Evolutionary conservation across 1,140 invertebrate genomes (phyloP).

Genomic region (Drosophila pandora): DNA sequence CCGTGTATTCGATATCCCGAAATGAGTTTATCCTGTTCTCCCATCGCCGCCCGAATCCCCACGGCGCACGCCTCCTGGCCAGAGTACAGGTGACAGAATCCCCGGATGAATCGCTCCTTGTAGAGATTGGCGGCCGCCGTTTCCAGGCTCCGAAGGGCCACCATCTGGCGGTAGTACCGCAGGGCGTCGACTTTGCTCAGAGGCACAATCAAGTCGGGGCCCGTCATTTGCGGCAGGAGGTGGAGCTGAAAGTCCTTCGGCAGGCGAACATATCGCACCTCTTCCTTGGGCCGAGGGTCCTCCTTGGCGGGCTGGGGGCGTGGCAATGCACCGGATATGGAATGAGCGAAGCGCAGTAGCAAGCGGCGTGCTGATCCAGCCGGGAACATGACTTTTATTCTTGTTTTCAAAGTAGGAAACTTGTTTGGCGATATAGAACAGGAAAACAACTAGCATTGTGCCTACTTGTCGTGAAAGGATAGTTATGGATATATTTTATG

Average conservation of each 20-base stretch:
- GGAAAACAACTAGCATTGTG: conserved; percentile 8
- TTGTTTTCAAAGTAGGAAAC: conserved; percentile 5
- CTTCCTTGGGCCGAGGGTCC: conserved; percentile 1
- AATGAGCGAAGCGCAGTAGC: neutral
- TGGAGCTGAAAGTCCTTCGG: conserved; percentile 92
- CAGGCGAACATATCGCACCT: conserved; percentile 17
- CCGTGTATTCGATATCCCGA: conserved; percentile 88
- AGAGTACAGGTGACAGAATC: conserved; percentile 92
- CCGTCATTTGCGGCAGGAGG: conserved; percentile 88
- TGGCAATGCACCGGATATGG: conserved; percentile 5
- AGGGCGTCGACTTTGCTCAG: conserved; percentile 91
- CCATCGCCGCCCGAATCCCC: conserved; percentile 87
- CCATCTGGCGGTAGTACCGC: conserved; percentile 91
- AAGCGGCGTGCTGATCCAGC: neutral
- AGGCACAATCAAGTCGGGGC: conserved; percentile 90
- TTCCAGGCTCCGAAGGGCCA: conserved; percentile 94
- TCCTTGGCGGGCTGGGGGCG: neutral
- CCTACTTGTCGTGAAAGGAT: neutral
- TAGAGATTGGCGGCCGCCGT: conserved; percentile 95
- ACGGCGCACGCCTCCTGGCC: conserved; percentile 87
- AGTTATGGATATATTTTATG: neutral
- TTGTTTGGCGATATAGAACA: conserved; percentile 1
- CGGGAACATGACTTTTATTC: neutral
- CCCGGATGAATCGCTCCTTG: conserved; percentile 90
- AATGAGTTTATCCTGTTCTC: conserved; percentile 87